Conservation (phyloP, 2,888 invertebrate genomes). For the Hetaerina titia region DNA sequence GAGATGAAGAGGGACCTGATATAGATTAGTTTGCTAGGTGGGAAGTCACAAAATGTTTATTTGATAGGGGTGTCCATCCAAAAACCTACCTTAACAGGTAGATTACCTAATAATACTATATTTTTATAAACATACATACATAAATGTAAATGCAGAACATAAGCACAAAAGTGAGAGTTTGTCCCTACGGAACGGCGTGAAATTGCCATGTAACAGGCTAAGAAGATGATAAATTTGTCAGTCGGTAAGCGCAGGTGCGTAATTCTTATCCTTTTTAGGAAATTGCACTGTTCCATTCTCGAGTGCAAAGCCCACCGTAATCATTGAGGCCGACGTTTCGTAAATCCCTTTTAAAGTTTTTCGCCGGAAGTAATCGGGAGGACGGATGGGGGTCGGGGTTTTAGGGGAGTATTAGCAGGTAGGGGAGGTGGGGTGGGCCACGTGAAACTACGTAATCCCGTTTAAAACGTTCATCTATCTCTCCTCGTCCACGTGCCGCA, state of each 20-base stretch:
- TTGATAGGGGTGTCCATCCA: too few relatives aligned
- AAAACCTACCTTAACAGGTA: too few relatives aligned
- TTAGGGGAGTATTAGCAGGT: too few relatives aligned
- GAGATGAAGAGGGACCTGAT: too few relatives aligned
- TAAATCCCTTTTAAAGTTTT: constrained; percentile 38
- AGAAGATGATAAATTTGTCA: constrained; percentile 19
- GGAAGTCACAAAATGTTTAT: too few relatives aligned
- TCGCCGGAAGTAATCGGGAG: neutral
- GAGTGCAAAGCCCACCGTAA: constrained; percentile 56
- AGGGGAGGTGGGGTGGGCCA: neutral
- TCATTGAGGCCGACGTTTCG: constrained; percentile 39
- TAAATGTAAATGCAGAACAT: neutral
- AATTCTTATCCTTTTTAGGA: constrained; percentile 55
- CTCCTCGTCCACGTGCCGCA: neutral
- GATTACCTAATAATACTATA: too few relatives aligned
- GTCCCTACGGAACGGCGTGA: neutral
- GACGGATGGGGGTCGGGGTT: neutral
- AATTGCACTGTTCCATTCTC: constrained; percentile 34
- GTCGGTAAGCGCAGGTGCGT: constrained; percentile 32
- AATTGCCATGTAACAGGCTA: neutral
- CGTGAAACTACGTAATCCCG: constrained; percentile 23
- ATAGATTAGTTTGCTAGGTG: too few relatives aligned
- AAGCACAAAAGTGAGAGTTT: neutral
- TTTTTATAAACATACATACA: too few relatives aligned
- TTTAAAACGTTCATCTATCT: constrained; percentile 41